Base-by-base conservation (phyloP, 1,140 invertebrate genomes). In the Aphis craccivora region DNA sequence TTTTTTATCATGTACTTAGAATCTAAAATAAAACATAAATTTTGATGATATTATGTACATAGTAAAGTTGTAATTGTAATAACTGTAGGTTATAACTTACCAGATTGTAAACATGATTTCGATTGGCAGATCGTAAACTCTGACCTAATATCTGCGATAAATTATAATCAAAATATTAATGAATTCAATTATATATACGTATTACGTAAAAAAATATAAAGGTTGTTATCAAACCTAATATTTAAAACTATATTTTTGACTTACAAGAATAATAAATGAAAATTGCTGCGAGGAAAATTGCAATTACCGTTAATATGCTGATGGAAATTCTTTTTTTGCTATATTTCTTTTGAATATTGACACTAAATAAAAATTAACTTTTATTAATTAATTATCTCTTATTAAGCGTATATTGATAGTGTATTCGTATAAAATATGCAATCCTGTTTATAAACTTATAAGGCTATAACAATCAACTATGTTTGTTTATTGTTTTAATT, bases 261-360 rank as follows among this genome's bases (percentile, higher is more conserved):
- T 92, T 83, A 92, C 91, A 51, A 37, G 30, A 81, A 51, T 92
- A 84, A 92, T 92, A 83, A 25, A 92, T 83, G 76, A 45, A 83
- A 40, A 92, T 84, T 76, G 45, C n/a, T 23, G 67, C 30, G 22
- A 92, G 23, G 35, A 51, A 40, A 9, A 92, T 37, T 51, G 67
- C 67, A 81, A 92, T 37, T 35, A 51, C 43, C 83, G 76, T 83
- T 25, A 81, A 35, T 37, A 83, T 23, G 30, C 20, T 25, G 23
- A 84, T 92, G 91, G 22, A 8, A 5, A 45, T 83, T 25, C 51
- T 83, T 35, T 51, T 40, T 76, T 91, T 91, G n/a, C 45, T 81
- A 25, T 48, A 22, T 25, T 14, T 83, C 18, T 92, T 92, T 92
- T 92, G 7, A 3, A 83, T 53, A 51, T 37, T 53, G 5, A 45